Base-by-base conservation (phyloP, 2,797 vertebrate species). In the Gymnoscopelus microlampas region DNA sequence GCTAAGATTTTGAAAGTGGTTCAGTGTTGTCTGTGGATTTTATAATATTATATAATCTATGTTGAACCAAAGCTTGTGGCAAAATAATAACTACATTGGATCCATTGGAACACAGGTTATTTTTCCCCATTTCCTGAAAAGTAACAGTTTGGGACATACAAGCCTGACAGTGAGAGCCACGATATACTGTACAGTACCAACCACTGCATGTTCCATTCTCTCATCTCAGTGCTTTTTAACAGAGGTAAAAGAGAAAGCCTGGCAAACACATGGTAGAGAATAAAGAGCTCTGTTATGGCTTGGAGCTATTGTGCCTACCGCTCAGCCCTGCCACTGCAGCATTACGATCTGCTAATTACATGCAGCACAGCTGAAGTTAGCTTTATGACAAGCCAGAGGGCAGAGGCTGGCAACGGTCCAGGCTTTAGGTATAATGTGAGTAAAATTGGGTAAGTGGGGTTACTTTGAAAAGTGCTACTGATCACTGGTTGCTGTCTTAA, bases 321-420 rank as follows among this genome's bases (percentile, higher is more conserved):
- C 60, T 82, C 75, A 70, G 74, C 59, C 56, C 69, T n/a, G 24
- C 60, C 68, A 71, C 73, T 77, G 66, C 57, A 76, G 66, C 55
- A 67, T 80, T 88, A 81, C 54, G 63, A 83, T 77, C 83, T 73
- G 76, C 77, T 86, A 79, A 87, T 87, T 72, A 57, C 81, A 88
- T 63, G 67, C 86, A 82, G 84, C 2, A 58, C 66, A 58, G 66
- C 58, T 51, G 5, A 63, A 32, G 51, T 64, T 47, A 26, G 14
- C 61, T 80, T 85, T 78, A 73, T 29, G 74, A 62, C 29, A 15
- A 32, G 76, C 82, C 75, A 67, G 75, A 77, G 83, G 39, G 73
- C 72, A 26, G 29, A 79, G 71, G 68, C 71, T 79, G 76, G 63
- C 67, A 71, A 66, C 65, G 1, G 6, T 70, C 74, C 67, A 61